Conservation (phyloP, 2,113 vertebrate genomes). For the Helogale parvula region DNA sequence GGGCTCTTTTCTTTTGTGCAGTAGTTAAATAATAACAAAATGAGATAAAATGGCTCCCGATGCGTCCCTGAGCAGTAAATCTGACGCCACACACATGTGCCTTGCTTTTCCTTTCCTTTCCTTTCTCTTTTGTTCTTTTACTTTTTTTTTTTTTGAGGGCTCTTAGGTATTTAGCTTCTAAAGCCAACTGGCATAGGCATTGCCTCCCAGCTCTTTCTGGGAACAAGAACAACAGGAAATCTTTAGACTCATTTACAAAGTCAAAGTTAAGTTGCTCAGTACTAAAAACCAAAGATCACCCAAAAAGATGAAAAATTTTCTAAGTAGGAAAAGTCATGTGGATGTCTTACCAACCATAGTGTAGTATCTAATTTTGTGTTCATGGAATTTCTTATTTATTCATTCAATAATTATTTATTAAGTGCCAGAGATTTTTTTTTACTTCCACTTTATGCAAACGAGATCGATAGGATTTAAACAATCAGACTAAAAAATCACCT, state of each 20-base stretch:
- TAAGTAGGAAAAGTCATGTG: constrained; percentile 1
- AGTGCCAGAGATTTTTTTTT: not conserved
- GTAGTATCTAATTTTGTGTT: not conserved
- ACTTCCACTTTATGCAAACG: not conserved
- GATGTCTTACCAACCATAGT: not conserved
- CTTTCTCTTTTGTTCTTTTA: not conserved
- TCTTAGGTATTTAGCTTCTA: not conserved
- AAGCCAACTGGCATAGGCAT: not conserved
- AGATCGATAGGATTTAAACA: not conserved
- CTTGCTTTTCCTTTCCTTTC: not conserved
- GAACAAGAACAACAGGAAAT: not conserved
- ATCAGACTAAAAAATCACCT: not conserved
- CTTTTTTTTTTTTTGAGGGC: not conserved
- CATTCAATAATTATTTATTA: not conserved
- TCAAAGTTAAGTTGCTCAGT: not conserved
- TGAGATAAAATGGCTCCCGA: constrained; percentile 70
- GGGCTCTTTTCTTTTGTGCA: constrained; percentile 77
- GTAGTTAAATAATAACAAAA: constrained; percentile 78
- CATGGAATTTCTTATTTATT: not conserved
- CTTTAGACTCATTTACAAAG: not conserved
- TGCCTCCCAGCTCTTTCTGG: not conserved
- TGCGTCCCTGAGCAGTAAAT: not conserved
- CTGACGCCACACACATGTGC: not conserved
- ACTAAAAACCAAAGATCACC: constrained; percentile 13
- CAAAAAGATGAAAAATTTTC: constrained; percentile 26